Evolutionary conservation across 2,113 vertebrate species (phyloP), one percentile per base, ranked within the genome.

Genomic region (Hypanus sabinus): DNA sequence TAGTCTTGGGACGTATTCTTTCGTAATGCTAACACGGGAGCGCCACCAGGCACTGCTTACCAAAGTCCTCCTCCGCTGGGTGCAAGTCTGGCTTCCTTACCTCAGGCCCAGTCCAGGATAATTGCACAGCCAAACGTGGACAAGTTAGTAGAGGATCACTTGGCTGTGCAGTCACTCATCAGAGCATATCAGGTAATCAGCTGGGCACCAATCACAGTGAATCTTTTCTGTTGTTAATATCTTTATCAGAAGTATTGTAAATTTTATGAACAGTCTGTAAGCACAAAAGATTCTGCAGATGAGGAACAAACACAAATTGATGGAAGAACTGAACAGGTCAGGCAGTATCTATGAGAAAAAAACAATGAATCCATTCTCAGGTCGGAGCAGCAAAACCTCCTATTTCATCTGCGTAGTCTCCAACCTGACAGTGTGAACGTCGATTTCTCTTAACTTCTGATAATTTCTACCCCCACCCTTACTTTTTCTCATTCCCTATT

Each of bases 1-100:
- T 95, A 99, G 99, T 99, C 98, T 1, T 99, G 99, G 99, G 98
- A 99, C 94, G 96, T 98, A 95, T 98, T 98, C 95, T 99, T 99
- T 94, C 97, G 98, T 94, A 99, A 99, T 0, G 97, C 97, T 94
- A 98, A 97, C 2, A 97, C 98, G 0, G 98, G 98, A 81, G 97
- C 97, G 7, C 97, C 98, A 68, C 99, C 99, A 0, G 99, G 99
- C 94, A 95, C 96, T 0, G 98, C 98, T 94, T 97, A 98, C 95
- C 98, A 98, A 96, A 98, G 97, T 94, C 98, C 98, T 0, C 97
- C 97, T 3, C 96, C 97, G 0, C 94, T 98, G 83, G 95, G 94
- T 2, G 94, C 95, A 71, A 95, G 96, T 30, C 95, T 98, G 76
- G 96, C 97, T 16, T 94, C 96, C 0, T 90, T 96, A 14, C 94